Evolutionary conservation across 2,888 invertebrate genomes (phyloP).

Genomic region (Entomobrya proxima): DNA sequence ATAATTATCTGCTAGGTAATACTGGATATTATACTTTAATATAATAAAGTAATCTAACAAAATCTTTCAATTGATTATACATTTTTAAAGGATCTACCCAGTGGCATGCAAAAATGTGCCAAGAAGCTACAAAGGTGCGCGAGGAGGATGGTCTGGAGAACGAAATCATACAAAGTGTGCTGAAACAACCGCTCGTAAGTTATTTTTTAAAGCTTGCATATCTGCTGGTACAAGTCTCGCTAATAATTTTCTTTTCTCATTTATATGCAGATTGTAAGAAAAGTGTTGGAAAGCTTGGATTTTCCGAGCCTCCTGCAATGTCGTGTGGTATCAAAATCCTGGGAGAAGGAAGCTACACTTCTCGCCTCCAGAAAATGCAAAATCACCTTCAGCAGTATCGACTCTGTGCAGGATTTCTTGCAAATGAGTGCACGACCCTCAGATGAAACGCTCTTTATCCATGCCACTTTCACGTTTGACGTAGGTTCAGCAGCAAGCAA

Average conservation of each 20-base stretch:
- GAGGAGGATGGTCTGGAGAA: slow-evolving; percentile 59
- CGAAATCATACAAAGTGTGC: slow-evolving; percentile 62
- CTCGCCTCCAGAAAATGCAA: slow-evolving; percentile 54
- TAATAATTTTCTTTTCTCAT: background rate
- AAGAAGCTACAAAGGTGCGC: slow-evolving; percentile 54
- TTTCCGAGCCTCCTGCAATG: slow-evolving; percentile 47
- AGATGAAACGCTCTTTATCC: slow-evolving; percentile 45
- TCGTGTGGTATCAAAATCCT: slow-evolving; percentile 52
- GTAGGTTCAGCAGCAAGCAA: slow-evolving; percentile 16
- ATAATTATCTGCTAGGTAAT: too few relatives aligned
- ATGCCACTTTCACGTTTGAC: slow-evolving; percentile 49
- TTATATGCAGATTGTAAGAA: slow-evolving; percentile 51
- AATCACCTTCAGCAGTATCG: slow-evolving; percentile 43
- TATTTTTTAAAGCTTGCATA: background rate
- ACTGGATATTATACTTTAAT: too few relatives aligned
- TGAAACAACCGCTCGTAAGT: slow-evolving; percentile 61
- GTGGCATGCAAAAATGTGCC: slow-evolving; percentile 55
- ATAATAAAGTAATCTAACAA: background rate
- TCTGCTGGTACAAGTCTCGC: background rate
- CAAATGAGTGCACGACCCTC: slow-evolving; percentile 5
- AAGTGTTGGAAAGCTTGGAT: slow-evolving; percentile 60
- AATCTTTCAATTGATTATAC: background rate
- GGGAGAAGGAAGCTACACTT: slow-evolving; percentile 55
- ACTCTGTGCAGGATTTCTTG: slow-evolving; percentile 47
- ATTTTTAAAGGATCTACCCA: background rate